Evolutionary conservation across 2,888 invertebrate species (phyloP), one percentile per base, ranked within the genome.

Genomic region (Chloromyia formosa): DNA sequence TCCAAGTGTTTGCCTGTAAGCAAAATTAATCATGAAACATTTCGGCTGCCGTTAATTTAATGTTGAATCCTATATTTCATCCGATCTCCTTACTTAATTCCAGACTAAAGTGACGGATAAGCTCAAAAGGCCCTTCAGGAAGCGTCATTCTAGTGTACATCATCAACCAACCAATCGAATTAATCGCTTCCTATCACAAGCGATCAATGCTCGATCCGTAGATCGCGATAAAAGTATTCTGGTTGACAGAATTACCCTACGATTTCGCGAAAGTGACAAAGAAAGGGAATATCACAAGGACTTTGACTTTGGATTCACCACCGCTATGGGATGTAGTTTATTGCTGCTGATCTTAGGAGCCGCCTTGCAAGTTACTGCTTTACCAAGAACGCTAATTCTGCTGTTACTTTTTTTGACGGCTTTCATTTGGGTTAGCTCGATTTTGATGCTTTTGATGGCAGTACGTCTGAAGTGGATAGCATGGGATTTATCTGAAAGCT

Each of bases 91-190:
- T 42, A 40, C 7, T 72, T 77, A 75, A 77, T 85, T 87, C 81
- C 90, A 93, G 92, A 93, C 92, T 81, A 94, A 93, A 87, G 93
- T 94, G 79, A 93, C 94, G 77, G 94, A 95, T 86, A 93, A 94
- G 85, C 92, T 94, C 84, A 94, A 94, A 87, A 89, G 94, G 82
- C 94, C 94, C 72, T 91, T 94, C 86, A 94, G 94, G 86, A 94
- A 95, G 87, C 90, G 94, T 80, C 94, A 94, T 86, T 93, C 94
- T 79, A 92, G 93, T 83, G 92, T 93, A 78, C 93, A 94, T 85
- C 94, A 94, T 86, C 94, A 94, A 86, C 94, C 95, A 45, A 93
- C 93, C 49, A 96, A 95, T 86, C 90, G 96, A 79, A 95, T 96
- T 75, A 96, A 96, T 88, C 95, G 95, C 84, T 95, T 94, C 86